phyloP scores from a whole-genome alignment of 2,113 vertebrate species.

The Apus apus region DNA sequence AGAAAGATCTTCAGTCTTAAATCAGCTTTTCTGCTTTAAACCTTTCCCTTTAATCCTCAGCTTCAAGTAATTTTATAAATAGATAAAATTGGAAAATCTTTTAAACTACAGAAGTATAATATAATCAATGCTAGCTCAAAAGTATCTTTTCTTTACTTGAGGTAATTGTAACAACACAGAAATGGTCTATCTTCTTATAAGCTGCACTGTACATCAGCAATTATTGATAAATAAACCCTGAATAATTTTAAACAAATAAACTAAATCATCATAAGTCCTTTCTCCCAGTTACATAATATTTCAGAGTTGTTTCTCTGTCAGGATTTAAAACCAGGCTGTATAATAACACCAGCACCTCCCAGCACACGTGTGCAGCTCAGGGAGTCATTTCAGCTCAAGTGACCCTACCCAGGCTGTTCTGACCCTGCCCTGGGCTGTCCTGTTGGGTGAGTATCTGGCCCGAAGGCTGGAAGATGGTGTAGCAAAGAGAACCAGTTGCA shows the following conservation, averaged over 20 bases:
- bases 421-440: rapidly evolving
- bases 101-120: slow-evolving; percentile 60
- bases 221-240: neutral
- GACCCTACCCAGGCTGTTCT: rapidly evolving
- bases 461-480: neutral
- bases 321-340: neutral
- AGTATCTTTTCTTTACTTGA: slow-evolving; percentile 15
- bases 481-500: neutral
- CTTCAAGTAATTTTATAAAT: slow-evolving; percentile 73
- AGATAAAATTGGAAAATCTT: slow-evolving; percentile 73
- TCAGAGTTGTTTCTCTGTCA: neutral
- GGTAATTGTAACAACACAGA: neutral
- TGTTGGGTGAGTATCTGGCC: rapidly evolving
- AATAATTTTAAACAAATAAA: neutral
- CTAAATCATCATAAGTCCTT: neutral
- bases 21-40: slow-evolving; percentile 64
- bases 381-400: rapidly evolving
- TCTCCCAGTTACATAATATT: neutral
- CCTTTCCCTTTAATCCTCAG: slow-evolving; percentile 63
- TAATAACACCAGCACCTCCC: neutral
- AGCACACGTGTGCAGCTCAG: neutral
- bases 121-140: slow-evolving; percentile 23
- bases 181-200: neutral
- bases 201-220: neutral
- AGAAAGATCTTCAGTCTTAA: slow-evolving; percentile 63